Evolutionary conservation across 1,140 invertebrate species (phyloP).

Genomic region (Orius insidiosus): DNA sequence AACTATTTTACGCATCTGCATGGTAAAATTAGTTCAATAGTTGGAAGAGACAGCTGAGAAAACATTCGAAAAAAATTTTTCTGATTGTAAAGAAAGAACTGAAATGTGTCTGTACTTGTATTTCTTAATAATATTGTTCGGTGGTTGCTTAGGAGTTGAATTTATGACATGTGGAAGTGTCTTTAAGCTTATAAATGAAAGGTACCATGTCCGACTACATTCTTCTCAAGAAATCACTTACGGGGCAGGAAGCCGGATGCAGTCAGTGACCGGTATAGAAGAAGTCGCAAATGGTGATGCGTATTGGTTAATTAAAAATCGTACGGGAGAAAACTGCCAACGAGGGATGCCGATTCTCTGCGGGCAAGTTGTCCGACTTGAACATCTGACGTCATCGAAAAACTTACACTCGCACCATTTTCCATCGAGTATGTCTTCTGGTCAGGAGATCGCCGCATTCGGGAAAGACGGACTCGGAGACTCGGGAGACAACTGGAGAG

Average conservation of each 20-base stretch:
- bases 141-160: too few relatives aligned
- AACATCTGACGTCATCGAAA: not conserved
- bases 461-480: conserved; percentile 3
- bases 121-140: too few relatives aligned
- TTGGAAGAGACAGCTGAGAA: too few relatives aligned
- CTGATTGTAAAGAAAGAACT: too few relatives aligned
- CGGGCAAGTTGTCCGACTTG: conserved; percentile 4
- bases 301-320: not conserved
- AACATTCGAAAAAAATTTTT: too few relatives aligned
- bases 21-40: too few relatives aligned
- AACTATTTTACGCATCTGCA: too few relatives aligned
- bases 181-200: conserved; percentile 1
- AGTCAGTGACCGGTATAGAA: conserved; percentile 3
- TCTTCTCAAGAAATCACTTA: conserved; percentile 3
- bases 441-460: conserved; percentile 2
- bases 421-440: not conserved
- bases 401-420: conserved; percentile 9
- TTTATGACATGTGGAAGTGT: conserved; percentile 8
- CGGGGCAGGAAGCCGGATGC: conserved; percentile 4
- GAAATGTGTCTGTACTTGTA: too few relatives aligned
- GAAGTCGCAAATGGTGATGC: not conserved
- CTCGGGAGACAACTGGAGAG: conserved; percentile 1
- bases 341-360: conserved; percentile 1
- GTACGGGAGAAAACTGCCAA: not conserved
- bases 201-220: not conserved